A percentile compares a stretch with the other conserved stretches of the same genome.
phyloP scores from a whole-genome alignment of 2,797 vertebrate genomes.

The Eleutherodactylus coqui region DNA sequence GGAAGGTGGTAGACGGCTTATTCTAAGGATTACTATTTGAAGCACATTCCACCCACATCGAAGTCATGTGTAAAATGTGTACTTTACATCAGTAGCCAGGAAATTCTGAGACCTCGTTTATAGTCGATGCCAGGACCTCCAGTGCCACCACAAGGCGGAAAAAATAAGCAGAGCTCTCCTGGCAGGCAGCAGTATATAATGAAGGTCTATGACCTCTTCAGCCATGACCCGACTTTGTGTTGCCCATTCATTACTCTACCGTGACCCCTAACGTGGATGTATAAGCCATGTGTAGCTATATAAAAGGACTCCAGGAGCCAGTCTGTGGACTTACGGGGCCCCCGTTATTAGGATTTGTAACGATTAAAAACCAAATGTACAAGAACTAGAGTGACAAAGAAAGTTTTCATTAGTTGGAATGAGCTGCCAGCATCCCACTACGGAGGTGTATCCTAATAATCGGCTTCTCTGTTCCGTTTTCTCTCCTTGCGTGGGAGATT shows the following conservation, averaged over 20 bases:
- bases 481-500: slow-evolving; percentile 40
- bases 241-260: background rate
- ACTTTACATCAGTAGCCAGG: background rate
- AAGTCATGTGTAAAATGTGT: slow-evolving; percentile 1
- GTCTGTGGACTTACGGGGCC: too few species aligned
- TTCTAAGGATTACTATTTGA: background rate
- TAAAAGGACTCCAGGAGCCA: background rate
- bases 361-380: background rate
- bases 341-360: background rate
- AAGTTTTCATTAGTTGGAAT: background rate
- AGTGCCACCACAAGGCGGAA: background rate
- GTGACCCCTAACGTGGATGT: background rate
- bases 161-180: background rate
- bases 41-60: background rate
- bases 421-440: slow-evolving; percentile 34
- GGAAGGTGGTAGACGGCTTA: background rate
- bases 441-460: slow-evolving; percentile 40
- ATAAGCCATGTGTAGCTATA: background rate
- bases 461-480: slow-evolving; percentile 42
- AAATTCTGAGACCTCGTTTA: background rate
- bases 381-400: background rate
- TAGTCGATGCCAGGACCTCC: background rate
- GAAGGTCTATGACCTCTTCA: background rate
- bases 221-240: background rate
- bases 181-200: background rate